Evolutionary conservation across 2,113 vertebrate genomes (phyloP).

Genomic region (Patagioenas fasciata): DNA sequence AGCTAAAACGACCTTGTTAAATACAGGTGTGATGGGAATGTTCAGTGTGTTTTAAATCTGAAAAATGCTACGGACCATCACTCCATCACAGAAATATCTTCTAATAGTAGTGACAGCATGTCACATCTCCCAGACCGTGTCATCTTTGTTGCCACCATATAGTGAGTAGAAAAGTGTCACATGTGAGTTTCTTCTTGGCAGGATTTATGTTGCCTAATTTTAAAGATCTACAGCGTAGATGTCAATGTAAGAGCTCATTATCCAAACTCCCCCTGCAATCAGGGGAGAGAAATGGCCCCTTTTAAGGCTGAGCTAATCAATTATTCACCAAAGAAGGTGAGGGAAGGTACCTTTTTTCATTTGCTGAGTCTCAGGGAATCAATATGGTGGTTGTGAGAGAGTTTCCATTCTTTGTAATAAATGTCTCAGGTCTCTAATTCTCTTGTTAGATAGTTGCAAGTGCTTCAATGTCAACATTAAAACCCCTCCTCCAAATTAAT

Average conservation of each 20-base stretch:
- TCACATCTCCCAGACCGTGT: not conserved
- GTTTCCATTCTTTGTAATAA: not conserved
- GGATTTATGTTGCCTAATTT: constrained; percentile 24
- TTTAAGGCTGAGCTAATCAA: constrained; percentile 33
- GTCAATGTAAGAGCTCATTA: constrained; percentile 46
- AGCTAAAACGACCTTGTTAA: not conserved
- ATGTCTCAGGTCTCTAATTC: not conserved
- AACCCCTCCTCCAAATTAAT: not conserved
- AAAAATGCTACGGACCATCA: not conserved
- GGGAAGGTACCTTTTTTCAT: constrained; percentile 1
- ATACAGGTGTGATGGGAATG: not conserved
- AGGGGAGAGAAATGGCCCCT: constrained; percentile 25
- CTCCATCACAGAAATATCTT: not conserved
- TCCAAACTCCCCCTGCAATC: constrained; percentile 15
- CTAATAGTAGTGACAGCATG: not conserved
- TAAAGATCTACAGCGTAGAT: not conserved
- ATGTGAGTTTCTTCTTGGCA: not conserved
- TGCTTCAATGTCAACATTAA: not conserved
- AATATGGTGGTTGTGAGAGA: not conserved
- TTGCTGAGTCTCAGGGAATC: not conserved
- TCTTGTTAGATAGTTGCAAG: not conserved
- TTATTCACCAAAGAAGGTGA: constrained; percentile 52
- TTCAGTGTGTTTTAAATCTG: not conserved
- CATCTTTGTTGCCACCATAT: not conserved
- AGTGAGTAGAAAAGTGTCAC: not conserved